These are phyloP conservation scores for Gryon sp. DNA, from an alignment of 1,140 invertebrate genomes.

Conservation along the genomic window DNA sequence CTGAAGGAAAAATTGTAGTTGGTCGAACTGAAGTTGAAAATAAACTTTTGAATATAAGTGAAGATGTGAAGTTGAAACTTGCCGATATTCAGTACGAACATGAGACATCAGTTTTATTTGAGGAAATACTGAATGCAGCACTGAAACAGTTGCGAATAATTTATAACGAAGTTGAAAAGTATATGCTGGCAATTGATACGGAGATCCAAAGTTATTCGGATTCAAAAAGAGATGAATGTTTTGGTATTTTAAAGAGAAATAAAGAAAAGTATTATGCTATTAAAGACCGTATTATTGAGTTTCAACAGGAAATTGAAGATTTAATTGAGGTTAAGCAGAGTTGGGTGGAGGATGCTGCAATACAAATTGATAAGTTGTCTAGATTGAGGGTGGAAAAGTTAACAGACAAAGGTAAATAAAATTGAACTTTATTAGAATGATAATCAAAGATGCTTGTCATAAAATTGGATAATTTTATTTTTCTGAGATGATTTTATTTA, in stretches of 20 bases:
- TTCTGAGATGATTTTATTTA: not conserved
- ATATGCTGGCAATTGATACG: constrained; percentile 14
- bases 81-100: no score
- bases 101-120: no score
- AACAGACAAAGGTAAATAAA: constrained; percentile 21
- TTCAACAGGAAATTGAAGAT: constrained; percentile 9
- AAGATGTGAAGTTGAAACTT: no score
- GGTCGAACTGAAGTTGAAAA: no score
- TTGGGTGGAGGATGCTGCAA: constrained; percentile 17
- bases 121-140: not conserved
- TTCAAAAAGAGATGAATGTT: not conserved
- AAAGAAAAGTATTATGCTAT: not conserved
- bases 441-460: no score
- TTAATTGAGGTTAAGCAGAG: constrained; percentile 24
- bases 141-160: not conserved
- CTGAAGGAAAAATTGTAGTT: no score
- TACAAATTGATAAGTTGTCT: constrained; percentile 34
- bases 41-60: no score
- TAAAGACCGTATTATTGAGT: constrained; percentile 20
- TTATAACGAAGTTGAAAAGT: constrained; percentile 5
- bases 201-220: constrained; percentile 4
- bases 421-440: not conserved
- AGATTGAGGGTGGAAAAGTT: constrained; percentile 23
- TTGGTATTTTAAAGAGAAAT: not conserved
- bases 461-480: not conserved